These are phyloP conservation scores for Melikaiella ostensackeni DNA, from an alignment of 2,888 invertebrate species.

Conservation along the genomic window DNA sequence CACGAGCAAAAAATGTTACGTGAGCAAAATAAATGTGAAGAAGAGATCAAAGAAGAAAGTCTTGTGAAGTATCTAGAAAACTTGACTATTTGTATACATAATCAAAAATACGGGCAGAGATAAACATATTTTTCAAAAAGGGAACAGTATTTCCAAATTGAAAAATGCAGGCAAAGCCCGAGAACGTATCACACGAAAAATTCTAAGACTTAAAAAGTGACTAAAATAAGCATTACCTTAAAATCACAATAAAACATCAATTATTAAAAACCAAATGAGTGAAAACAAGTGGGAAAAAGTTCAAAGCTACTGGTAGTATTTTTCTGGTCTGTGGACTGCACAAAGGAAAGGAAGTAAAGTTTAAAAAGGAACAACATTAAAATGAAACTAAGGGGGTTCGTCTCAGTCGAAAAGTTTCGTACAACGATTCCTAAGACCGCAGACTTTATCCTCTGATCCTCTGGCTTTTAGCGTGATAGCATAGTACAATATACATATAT, in stretches of 20 bases:
- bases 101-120: not conserved
- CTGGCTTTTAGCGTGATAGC: constrained; percentile 50
- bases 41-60: constrained; percentile 14
- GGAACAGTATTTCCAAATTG: not conserved
- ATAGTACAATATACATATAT: constrained; percentile 48
- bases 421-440: constrained; percentile 51
- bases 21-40: constrained; percentile 39
- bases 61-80: not conserved
- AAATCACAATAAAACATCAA: constrained; percentile 26
- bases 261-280: not conserved
- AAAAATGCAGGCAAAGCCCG: not conserved
- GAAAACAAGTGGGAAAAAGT: not conserved
- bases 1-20: constrained; percentile 40
- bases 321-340: not conserved
- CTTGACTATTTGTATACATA: not conserved
- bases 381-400: constrained; percentile 3
- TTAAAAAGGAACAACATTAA: not conserved
- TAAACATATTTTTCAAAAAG: not conserved
- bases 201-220: not conserved
- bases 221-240: not conserved
- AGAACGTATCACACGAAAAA: not conserved
- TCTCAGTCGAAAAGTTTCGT: constrained; percentile 45
- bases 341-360: not conserved
- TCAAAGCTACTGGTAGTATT: constrained; percentile 19
- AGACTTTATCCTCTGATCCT: constrained; percentile 39